These are phyloP conservation scores for Axinella damicornis DNA, from an alignment of 37 sponge, comb jelly and placozoan species.

Conservation along the genomic window DNA sequence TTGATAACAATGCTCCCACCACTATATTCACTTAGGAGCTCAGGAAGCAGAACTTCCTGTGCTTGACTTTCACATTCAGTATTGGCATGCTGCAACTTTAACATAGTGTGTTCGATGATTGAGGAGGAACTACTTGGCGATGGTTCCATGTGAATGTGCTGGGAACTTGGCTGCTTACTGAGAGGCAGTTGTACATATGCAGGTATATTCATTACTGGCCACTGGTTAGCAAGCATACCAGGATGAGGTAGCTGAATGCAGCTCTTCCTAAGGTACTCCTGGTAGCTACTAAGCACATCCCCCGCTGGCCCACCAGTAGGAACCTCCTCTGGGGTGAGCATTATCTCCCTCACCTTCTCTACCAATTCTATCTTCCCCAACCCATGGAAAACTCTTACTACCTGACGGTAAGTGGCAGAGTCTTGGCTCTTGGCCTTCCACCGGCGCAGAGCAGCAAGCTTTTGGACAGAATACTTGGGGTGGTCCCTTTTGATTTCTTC, in stretches of 20 bases:
- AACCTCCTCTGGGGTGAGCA: background rate
- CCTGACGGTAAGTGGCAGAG: background rate
- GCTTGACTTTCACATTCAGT: too few species aligned
- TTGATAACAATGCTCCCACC: too few species aligned
- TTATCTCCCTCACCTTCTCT: conserved; percentile 1
- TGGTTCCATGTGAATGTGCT: too few species aligned
- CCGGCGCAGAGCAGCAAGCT: background rate
- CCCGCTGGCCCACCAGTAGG: conserved; percentile 1
- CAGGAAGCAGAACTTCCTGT: too few species aligned
- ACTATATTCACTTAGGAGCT: too few species aligned
- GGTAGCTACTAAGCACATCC: background rate
- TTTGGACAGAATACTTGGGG: too few species aligned
- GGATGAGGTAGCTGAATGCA: background rate
- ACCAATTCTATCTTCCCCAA: background rate
- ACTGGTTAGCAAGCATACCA: background rate
- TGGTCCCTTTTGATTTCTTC: background rate
- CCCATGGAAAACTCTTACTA: background rate
- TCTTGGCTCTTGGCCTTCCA: background rate
- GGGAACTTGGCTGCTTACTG: too few species aligned
- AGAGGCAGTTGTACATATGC: too few species aligned
- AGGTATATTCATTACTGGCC: background rate
- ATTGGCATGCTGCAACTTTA: too few species aligned
- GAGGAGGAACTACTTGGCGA: too few species aligned
- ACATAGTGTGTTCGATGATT: too few species aligned
- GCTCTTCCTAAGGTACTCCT: background rate